phyloP scores from a whole-genome alignment of 2,797 vertebrate genomes.

The Macrochelys suwanniensis region DNA sequence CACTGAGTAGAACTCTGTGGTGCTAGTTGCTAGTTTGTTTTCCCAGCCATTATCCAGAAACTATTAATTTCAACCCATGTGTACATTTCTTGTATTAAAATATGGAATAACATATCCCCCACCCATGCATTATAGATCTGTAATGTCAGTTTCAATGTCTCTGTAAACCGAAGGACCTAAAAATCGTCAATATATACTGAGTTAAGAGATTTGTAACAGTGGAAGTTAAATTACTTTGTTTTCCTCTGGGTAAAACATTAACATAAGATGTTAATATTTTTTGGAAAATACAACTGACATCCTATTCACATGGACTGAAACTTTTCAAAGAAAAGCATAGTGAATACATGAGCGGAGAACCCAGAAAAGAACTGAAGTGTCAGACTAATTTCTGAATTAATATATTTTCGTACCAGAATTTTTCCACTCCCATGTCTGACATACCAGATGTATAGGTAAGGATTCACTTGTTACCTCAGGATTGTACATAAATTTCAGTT shows the following conservation, averaged over 20 bases:
- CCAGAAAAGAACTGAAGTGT: not conserved
- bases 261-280: not conserved
- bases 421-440: not conserved
- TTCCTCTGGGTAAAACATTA: not conserved
- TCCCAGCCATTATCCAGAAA: no score
- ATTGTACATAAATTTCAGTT: not conserved
- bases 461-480: not conserved
- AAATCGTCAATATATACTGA: no score
- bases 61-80: no score
- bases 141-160: no score
- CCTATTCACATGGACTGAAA: accelerated
- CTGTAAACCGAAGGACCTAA: no score
- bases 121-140: no score
- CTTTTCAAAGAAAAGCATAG: not conserved
- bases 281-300: not conserved
- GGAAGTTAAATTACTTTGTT: not conserved
- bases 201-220: not conserved
- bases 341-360: not conserved
- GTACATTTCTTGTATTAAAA: no score
- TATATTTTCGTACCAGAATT: not conserved
- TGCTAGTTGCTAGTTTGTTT: no score
- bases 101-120: no score
- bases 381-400: not conserved
- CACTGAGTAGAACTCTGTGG: no score
- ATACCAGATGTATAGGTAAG: not conserved